Base-by-base conservation (phyloP, 2,797 vertebrate species). In the Pangasius sanitwongsei region DNA sequence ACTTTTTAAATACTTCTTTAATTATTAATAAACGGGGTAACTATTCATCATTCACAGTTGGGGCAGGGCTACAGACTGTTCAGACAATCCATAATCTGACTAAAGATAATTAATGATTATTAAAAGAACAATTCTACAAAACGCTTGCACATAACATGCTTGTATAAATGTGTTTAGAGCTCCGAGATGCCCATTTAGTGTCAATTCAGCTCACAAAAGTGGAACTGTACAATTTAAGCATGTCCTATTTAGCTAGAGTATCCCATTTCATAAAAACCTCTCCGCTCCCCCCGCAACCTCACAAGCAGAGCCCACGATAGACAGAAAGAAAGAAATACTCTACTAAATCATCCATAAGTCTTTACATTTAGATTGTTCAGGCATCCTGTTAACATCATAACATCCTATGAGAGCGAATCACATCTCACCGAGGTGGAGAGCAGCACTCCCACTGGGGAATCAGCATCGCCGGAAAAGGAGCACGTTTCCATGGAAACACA, bases 401-500 rank as follows among this genome's bases (percentile, higher is more conserved):
- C 72, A 84, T 83, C 53, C 82, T 53, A n/a, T 41, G 6, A 74
- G 15, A 87, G 34, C 41, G 28, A 74, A 91, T 25, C 31, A 80
- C 20, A 23, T 84, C 83, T 72, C 82, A 69, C 59, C 16, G 69
- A 86, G 75, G 3, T 1, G 65, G 15, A 59, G 44, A 50, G 15
- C 50, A 84, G 34, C 44, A 83, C 90, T 83, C 87, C 88, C 63
- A 84, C 69, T 65, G 61, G 70, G 82, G 89, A 90, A 63, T 37
- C 85, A 83, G 83, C 57, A 75, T 70, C 31, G 85, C 50, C 1
- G 25, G 59, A 31, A 90, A 91, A 86, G 8, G 41, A 88, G 90
- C 87, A 90, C 74, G 92, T 94, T 93, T 90, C 93, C 44, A 92
- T 88, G 86, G 91, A 31, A 91, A 94, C 88, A 85, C 92, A 93